A percentile compares a stretch with the other conserved stretches of the same genome.
Conservation (phyloP, 2,888 invertebrate species). For the Nebria salina region DNA sequence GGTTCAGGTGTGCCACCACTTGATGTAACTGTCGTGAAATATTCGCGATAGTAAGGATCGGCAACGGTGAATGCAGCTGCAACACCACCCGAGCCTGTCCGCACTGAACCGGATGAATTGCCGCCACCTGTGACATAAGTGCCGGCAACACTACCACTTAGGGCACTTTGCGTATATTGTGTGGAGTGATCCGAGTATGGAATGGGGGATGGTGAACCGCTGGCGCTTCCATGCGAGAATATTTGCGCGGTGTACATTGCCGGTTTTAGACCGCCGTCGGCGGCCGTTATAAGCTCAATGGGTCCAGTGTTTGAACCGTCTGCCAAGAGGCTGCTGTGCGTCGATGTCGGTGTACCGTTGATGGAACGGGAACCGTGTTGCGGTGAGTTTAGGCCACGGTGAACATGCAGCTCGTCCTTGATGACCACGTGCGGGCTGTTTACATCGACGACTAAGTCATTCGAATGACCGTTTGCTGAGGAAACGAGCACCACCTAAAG, state of each 20-base stretch:
- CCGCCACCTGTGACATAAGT: constrained; percentile 60
- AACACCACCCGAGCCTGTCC: constrained; percentile 61
- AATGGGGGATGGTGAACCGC: constrained; percentile 73
- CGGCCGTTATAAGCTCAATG: constrained; percentile 63
- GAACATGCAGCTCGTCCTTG: constrained; percentile 69
- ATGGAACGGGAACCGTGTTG: constrained; percentile 74
- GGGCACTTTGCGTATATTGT: constrained; percentile 61
- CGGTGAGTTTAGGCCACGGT: constrained; percentile 71
- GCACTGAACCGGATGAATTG: constrained; percentile 53
- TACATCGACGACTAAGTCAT: constrained; percentile 65
- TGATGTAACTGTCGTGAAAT: constrained; percentile 72
- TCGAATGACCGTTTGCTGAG: constrained; percentile 55
- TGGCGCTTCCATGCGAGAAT: constrained; percentile 64
- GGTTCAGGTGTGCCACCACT: constrained; percentile 69
- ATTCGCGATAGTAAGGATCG: constrained; percentile 84
- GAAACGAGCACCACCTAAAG: constrained; percentile 63
- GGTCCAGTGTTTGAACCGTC: constrained; percentile 65
- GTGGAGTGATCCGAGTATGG: constrained; percentile 64
- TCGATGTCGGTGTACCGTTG: constrained; percentile 74
- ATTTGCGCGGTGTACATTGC: constrained; percentile 76
- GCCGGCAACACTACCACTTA: constrained; percentile 61
- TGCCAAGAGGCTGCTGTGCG: constrained; percentile 71
- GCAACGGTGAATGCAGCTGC: constrained; percentile 71
- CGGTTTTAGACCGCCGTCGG: constrained; percentile 64
- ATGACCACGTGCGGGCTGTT: constrained; percentile 62